Evolutionary conservation across 2,113 vertebrate genomes (phyloP), one percentile per base, ranked within the genome.

Genomic region (Aplodontia rufa): DNA sequence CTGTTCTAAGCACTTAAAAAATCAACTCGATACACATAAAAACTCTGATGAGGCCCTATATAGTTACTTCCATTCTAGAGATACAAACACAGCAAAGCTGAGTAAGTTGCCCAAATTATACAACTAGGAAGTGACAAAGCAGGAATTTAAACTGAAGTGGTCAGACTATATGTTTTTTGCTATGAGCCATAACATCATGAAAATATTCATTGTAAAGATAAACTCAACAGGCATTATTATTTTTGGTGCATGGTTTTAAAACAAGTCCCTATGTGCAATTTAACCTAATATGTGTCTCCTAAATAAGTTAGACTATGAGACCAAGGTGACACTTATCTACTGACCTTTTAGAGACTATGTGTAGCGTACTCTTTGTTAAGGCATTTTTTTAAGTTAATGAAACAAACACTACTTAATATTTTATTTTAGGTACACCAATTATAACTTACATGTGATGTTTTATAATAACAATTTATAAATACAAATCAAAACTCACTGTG

Each of bases 361-460:
- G 75, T 32, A 84, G 69, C 42, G 81, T 37, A 72, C 16, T 75
- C 92, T 62, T 87, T 68, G 88, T 83, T 68, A 85, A 74, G 51
- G 40, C 45, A 88, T 95, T 87, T 94, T 88, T 76, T 76, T 94
- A 79, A 85, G 30, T 64, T 86, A 93, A 89, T 47, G 30, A 89
- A 89, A 94, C 35, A 90, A 87, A 96, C 74, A 64, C 11, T 79
- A 53, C 26, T 74, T 87, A 55, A 45, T 20, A 80, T 62, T 69
- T 87, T 68, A 82, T 72, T 90, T 64, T 12, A 82, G 32, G 35
- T 49, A 82, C 26, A 40, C 11, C 51, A 83, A 45, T 64, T 87
- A 62, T n/a, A 92, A 76, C 8, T 72, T 72, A 64, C 20, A 30
- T 24, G 58, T 93, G 20, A 8, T 71, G 60, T 49, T 76, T 94